phyloP scores from a whole-genome alignment of 1,140 invertebrate genomes.

The Laupala kohalensis region DNA sequence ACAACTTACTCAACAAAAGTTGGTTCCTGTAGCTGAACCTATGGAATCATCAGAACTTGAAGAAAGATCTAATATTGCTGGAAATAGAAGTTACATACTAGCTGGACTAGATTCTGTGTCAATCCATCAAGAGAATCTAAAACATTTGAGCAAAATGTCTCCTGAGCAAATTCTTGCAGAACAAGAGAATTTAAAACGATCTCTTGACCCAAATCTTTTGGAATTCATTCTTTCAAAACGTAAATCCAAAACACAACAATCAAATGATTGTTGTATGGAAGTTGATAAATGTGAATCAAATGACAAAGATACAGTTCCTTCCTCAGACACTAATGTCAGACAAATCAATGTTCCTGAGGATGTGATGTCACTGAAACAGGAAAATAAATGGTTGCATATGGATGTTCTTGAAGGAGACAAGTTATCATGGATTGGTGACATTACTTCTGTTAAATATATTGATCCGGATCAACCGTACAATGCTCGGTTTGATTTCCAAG shows the following conservation, averaged over 20 bases:
- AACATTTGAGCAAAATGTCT: constrained; percentile 51
- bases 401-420: constrained; percentile 68
- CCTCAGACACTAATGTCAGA: not conserved
- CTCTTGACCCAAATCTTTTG: constrained; percentile 49
- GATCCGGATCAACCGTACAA: constrained; percentile 42
- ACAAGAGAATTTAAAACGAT: constrained; percentile 41
- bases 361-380: constrained; percentile 19
- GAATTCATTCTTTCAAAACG: constrained; percentile 48
- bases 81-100: constrained; percentile 35
- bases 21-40: not conserved
- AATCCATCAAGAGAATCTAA: constrained; percentile 63
- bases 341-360: not conserved
- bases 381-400: constrained; percentile 69
- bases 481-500: constrained; percentile 50
- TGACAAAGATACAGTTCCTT: not conserved
- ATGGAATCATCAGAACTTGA: not conserved
- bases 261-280: not conserved
- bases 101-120: constrained; percentile 35
- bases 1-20: no score
- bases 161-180: constrained; percentile 62
- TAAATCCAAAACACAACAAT: not conserved
- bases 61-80: not conserved
- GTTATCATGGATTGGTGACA: constrained; percentile 66
- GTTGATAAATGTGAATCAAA: not conserved
- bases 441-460: constrained; percentile 19